phyloP scores from a whole-genome alignment of 2,113 vertebrate species.

The Istiophorus platypterus region DNA sequence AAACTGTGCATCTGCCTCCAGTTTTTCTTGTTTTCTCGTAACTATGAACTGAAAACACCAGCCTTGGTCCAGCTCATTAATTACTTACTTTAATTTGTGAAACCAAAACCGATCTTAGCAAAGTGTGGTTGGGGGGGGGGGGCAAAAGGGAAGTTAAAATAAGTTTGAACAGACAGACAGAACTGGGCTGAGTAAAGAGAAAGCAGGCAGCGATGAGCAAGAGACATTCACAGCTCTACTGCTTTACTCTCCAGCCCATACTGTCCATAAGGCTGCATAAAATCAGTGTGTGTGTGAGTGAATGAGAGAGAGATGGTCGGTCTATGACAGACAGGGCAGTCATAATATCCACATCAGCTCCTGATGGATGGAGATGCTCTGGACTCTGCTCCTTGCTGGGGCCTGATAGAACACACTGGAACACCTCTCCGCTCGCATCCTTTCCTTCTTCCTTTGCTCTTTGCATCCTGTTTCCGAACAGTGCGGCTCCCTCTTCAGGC shows the following conservation, averaged over 20 bases:
- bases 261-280: constrained; percentile 34
- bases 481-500: constrained; percentile 83
- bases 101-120: constrained; percentile 50
- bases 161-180: constrained; percentile 49
- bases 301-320: constrained; percentile 9
- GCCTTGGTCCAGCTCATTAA: constrained; percentile 55
- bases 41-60: constrained; percentile 66
- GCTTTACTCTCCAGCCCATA: constrained; percentile 74
- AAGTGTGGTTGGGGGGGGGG: background rate
- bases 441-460: constrained; percentile 18
- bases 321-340: constrained; percentile 49
- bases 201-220: constrained; percentile 85
- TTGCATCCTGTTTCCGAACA: constrained; percentile 18
- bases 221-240: constrained; percentile 83
- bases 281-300: constrained; percentile 22
- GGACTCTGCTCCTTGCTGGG: constrained; percentile 72
- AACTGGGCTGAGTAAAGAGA: constrained; percentile 77
- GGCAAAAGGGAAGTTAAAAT: constrained; percentile 58
- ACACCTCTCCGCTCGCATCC: constrained; percentile 34
- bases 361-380: constrained; percentile 75
- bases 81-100: constrained; percentile 43
- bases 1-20: constrained; percentile 35
- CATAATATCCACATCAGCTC: constrained; percentile 74
- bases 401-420: constrained; percentile 48
- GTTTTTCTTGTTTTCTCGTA: constrained; percentile 43